These are phyloP conservation scores for Desmodus rotundus DNA, from an alignment of 2,113 vertebrate species.

Conservation along the genomic window DNA sequence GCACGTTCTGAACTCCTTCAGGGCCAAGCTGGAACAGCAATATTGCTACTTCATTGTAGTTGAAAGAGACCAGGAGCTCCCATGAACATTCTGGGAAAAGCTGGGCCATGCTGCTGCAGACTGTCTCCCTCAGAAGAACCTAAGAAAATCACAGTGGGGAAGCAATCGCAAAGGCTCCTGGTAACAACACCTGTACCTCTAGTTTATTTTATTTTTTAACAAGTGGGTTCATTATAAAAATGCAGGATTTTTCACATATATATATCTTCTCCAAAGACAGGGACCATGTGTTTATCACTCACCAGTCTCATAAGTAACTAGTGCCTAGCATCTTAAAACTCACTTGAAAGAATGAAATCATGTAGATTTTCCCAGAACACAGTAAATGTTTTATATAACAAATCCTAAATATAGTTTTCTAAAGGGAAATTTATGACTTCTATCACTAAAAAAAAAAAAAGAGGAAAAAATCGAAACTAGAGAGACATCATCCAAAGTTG, in stretches of 20 bases:
- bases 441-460: neutral
- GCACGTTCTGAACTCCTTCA: neutral
- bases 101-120: neutral
- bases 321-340: neutral
- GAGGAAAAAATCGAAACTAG: neutral
- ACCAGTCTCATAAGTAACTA: neutral
- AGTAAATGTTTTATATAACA: neutral
- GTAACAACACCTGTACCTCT: neutral
- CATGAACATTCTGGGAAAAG: neutral
- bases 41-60: neutral
- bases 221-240: neutral
- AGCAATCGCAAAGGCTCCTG: neutral
- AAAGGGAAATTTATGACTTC: slow-evolving; percentile 15
- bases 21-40: neutral
- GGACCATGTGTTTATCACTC: neutral
- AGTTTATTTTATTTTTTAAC: neutral
- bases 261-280: neutral
- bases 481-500: neutral
- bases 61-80: neutral
- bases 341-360: neutral
- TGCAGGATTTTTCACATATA: neutral
- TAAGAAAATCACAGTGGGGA: neutral
- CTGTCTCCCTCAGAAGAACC: neutral
- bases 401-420: slow-evolving; percentile 13
- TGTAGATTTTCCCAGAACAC: neutral